phyloP scores from a whole-genome alignment of 1,140 invertebrate species.

The Meloidogyne exigua region DNA sequence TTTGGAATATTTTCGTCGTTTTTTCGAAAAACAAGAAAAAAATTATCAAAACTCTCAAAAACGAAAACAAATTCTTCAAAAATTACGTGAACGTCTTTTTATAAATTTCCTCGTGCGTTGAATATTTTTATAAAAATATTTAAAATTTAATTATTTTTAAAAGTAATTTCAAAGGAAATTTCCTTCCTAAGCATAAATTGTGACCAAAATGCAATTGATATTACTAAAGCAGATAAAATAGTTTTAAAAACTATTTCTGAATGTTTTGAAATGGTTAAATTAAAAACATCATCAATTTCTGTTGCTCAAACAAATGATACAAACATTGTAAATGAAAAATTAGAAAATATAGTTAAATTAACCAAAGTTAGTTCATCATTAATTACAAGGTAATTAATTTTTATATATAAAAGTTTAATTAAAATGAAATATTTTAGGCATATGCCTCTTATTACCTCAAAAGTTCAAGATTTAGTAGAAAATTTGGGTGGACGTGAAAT shows the following conservation, averaged over 20 bases:
- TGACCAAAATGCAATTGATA: neutral
- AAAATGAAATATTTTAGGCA: neutral
- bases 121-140: neutral
- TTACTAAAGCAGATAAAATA: neutral
- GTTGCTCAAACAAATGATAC: neutral
- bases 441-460: neutral
- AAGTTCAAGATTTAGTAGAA: neutral
- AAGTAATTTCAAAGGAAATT: neutral
- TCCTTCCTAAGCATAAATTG: neutral
- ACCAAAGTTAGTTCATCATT: neutral
- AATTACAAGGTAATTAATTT: neutral
- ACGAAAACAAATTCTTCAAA: conserved; percentile 1
- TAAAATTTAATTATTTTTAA: neutral
- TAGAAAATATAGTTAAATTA: neutral
- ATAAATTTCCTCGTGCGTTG: neutral
- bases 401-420: neutral
- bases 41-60: neutral
- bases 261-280: neutral
- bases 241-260: neutral
- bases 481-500: conserved; percentile 4
- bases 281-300: neutral
- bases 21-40: neutral
- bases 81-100: neutral
- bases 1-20: neutral
- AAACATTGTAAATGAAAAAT: neutral